Evolutionary conservation across 2,888 invertebrate species (phyloP), one percentile per base, ranked within the genome.

Genomic region (Taphrorychus bicolor): DNA sequence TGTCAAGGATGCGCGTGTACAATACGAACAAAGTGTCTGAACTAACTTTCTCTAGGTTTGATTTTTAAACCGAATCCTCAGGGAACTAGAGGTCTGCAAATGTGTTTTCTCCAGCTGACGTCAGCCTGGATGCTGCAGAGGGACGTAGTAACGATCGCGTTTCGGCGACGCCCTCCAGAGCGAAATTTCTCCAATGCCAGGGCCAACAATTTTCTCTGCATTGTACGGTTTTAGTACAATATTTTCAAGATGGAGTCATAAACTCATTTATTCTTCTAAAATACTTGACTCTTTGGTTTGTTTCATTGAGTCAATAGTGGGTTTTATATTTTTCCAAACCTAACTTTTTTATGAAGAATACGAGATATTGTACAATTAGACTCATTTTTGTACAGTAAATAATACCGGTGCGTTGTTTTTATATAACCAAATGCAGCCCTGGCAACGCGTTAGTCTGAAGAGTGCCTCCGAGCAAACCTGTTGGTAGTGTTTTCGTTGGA

Each of bases 101-200:
- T 58, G 53, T 24, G 65, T 59, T 59, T 65, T 59, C 23, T 61
- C 40, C 59, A 18, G 53, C 72, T 80, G 80, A 79, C 80, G 79
- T 80, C 80, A 80, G 75, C 66, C 68, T 77, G 66, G 78, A 78
- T 79, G 79, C 78, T 79, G 80, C 79, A 79, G 67, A 41, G 57
- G 77, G 77, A 75, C 73, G 78, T 64, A 73, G 78, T 79, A 80
- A 79, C 80, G 80, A 80, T 79, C 80, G 73, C 71, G 74, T 73
- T 58, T 52, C 52, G 74, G 76, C 76, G 73, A 76, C 77, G 76
- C 76, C 78, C 76, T 75, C 77, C 74, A 75, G 72, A 71, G 72
- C 73, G 24, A n/a, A 57, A 52, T 16, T 42, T 61, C 40, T 52
- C 51, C 24, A 45, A 16, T 5, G 14, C 45, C 45, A 32, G 7